Conservation (phyloP, 2,888 invertebrate species). For the Vannuccia rotundouncinata region DNA sequence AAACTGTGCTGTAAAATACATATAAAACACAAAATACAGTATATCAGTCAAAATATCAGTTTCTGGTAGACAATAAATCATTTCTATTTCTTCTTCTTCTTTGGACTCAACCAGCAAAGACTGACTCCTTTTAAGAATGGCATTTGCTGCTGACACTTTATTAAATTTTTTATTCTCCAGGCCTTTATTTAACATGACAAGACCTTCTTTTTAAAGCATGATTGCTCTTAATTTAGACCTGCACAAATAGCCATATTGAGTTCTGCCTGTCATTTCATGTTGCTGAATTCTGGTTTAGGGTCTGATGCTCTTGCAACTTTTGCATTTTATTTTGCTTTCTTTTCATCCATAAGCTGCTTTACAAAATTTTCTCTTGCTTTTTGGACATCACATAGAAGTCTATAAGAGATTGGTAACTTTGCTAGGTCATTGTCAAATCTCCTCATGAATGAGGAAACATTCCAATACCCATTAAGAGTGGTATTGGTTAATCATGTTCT, state of each 20-base stretch:
- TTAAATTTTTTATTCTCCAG: background rate
- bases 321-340: background rate
- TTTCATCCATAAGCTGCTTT: background rate
- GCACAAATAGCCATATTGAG: too few relatives aligned
- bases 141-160: background rate
- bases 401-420: background rate
- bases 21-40: background rate
- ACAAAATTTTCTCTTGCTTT: background rate
- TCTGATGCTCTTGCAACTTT: background rate
- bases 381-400: background rate
- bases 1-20: background rate
- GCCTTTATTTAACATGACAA: background rate
- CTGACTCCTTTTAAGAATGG: background rate
- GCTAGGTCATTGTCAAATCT: background rate
- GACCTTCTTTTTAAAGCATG: background rate
- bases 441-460: background rate
- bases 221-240: background rate
- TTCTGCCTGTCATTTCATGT: too few relatives aligned
- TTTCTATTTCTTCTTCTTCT: constrained; percentile 18
- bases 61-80: constrained; percentile 15
- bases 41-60: background rate
- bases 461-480: background rate
- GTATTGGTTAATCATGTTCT: background rate
- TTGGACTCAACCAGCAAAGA: background rate
- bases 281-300: background rate